Conservation (phyloP, 2,888 invertebrate species). For the Tipula lateralis region DNA sequence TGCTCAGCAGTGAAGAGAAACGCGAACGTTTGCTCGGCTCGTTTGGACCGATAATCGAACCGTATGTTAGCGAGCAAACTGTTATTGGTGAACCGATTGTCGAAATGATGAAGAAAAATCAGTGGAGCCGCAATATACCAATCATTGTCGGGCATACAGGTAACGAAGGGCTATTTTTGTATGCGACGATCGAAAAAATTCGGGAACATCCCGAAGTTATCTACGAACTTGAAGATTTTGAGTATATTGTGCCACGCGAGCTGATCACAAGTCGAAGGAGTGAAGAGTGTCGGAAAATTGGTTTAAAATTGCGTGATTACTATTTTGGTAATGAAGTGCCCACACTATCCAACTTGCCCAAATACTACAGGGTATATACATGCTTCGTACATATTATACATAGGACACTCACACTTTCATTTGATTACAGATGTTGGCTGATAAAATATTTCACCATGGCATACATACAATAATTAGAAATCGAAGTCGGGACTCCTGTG, state of each 20-base stretch:
- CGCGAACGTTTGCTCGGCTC: slow-evolving; percentile 41
- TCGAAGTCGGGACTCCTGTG: slow-evolving; percentile 38
- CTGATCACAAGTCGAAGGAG: slow-evolving; percentile 41
- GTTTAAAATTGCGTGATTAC: slow-evolving; percentile 45
- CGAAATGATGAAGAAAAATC: slow-evolving; percentile 44
- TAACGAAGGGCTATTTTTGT: slow-evolving; percentile 40
- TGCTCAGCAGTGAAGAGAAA: slow-evolving; percentile 43
- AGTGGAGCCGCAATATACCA: slow-evolving; percentile 47
- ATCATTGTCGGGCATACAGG: slow-evolving; percentile 47
- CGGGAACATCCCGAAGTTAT: slow-evolving; percentile 32
- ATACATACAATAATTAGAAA: slow-evolving; percentile 39
- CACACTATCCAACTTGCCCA: not conserved
- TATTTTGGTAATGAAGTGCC: slow-evolving; percentile 50
- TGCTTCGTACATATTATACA: not conserved
- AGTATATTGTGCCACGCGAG: slow-evolving; percentile 43
- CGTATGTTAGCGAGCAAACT: slow-evolving; percentile 43
- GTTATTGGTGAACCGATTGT: slow-evolving; percentile 40
- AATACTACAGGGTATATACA: not conserved
- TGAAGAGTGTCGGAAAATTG: slow-evolving; percentile 41
- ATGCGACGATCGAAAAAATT: not conserved
- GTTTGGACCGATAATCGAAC: slow-evolving; percentile 46
- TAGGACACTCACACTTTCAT: not conserved
- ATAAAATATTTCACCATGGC: slow-evolving; percentile 48
- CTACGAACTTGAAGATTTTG: slow-evolving; percentile 40
- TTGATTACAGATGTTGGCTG: slow-evolving; percentile 38